Base-by-base conservation (phyloP, 2,113 vertebrate genomes). In the Telmatochromis sp. region DNA sequence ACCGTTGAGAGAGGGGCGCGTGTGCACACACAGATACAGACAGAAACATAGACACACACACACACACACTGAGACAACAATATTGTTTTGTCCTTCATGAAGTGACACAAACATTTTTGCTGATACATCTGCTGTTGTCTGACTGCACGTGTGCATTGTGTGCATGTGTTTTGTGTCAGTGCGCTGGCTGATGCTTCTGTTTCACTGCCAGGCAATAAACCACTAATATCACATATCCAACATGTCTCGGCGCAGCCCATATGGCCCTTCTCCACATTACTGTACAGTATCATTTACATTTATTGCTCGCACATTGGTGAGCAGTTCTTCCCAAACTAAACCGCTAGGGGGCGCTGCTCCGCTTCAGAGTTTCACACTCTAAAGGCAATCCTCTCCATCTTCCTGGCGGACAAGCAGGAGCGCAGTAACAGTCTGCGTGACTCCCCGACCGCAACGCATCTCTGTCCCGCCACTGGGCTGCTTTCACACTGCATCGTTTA, bases 301-400 rank as follows among this genome's bases (percentile, higher is more conserved):
- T 28, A 23, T 81, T 45, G 82, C 79, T 51, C 37, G 40, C 82
- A 2, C 42, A 6, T 80, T 17, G 26, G 7, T 6, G 8, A 40
- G 19, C 80, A n/a, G 79, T 9, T 21, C 57, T 87, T 78, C 28
- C 26, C 11, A 5, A 8, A 10, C 7, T 3, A 0, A 6, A 8
- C 83, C 95, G 84, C 91, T 81, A 87, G 86, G 86, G 58, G 10
- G 93, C 92, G 93, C 92, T 95, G 90, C 89, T 91, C 87, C 89
- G 82, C 94, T 91, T 90, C 83, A 14, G 47, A 83, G 80, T 45
- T 37, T 68, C 75, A 6, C 33, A 71, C 33, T 9, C 79, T 65
- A 21, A 37, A 7, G 33, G 65, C 68, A 11, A 65, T 81, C 57
- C 80, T 82, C 80, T 87, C n/a, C 73, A 33, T 92, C 86, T 75